A percentile compares a stretch with the other conserved stretches of the same genome.
phyloP scores from a whole-genome alignment of 2,113 vertebrate genomes.

The Tragulus kanchil region DNA sequence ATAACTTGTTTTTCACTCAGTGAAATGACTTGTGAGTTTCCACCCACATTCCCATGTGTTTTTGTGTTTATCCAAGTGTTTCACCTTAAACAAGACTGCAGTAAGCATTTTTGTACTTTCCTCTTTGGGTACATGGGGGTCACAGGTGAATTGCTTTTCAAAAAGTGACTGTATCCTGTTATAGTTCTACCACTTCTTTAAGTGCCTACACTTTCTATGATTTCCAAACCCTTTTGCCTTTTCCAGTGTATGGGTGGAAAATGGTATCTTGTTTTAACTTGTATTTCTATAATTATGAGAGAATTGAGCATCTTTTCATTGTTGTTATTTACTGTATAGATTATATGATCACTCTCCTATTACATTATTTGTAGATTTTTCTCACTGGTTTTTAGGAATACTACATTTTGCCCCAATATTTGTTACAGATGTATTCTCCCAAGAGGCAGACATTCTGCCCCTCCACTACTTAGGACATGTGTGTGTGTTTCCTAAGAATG shows the following conservation, averaged over 20 bases:
- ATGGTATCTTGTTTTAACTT: not conserved
- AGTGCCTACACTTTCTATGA: not conserved
- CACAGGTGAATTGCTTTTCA: not conserved
- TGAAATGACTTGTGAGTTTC: not conserved
- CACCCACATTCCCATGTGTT: not conserved
- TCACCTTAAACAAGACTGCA: not conserved
- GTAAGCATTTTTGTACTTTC: not conserved
- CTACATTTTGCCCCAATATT: not conserved
- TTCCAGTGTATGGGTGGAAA: not conserved
- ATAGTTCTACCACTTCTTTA: not conserved
- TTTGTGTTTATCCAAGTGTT: too few species aligned
- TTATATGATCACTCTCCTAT: not conserved
- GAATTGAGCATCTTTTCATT: not conserved
- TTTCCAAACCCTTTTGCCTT: not conserved
- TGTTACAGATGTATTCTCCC: not conserved
- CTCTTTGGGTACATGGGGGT: not conserved
- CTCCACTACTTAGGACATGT: not conserved
- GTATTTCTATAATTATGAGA: not conserved
- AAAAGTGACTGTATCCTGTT: not conserved
- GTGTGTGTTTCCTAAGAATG: not conserved
- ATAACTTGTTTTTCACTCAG: not conserved
- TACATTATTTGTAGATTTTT: not conserved
- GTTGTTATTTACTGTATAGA: not conserved
- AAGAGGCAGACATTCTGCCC: not conserved
- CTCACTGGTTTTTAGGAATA: not conserved